Base-by-base conservation (phyloP, 2,888 invertebrate species). In the Carabus problematicus region DNA sequence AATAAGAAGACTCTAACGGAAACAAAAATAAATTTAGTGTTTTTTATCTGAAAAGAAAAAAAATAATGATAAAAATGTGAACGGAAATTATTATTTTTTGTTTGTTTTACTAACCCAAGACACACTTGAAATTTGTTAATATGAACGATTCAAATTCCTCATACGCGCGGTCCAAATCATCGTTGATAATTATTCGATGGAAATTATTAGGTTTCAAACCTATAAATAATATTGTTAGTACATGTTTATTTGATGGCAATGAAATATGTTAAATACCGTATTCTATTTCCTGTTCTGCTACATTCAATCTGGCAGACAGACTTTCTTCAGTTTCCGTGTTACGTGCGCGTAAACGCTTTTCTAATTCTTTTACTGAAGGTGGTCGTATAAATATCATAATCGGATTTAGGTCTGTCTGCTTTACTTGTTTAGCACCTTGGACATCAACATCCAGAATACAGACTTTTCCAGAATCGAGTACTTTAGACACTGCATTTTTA, bases 361-460 rank as follows among this genome's bases (percentile, higher is more conserved):
- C 94, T 72, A 98, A 83, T 75, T 89, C 91, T 43, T 88, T 86
- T 72, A 96, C 80, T 6, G 91, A 91, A 3, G 97, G 98, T n/a
- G 98, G 97, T 83, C 93, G 92, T 42, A 99, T 87, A 80, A 97
- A 97, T 18, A 99, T 89, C 73, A 91, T 89, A 75, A 93, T 83
- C 0, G 97, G 94, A 79, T 94, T 87, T 8, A 98, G 83, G 77
- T 92, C 88, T 18, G 92, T 91, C 68, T 88, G 85, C 77, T 93
- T 94, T 9, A 98, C 89, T 81, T 90, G 92, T 75, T 93, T 93
- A 0, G 98, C 97, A 16, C 98, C 98, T 83, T 98, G 94, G 64
- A 95, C 89, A 76, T 98, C 98, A 74, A 98, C 94, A 79, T 98
- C 98, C 73, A 98, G 83, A 1, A 98, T 89, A 79, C 98, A 98